Evolutionary conservation across 2,797 vertebrate genomes (phyloP), one percentile per base, ranked within the genome.

Genomic region (Malurus leucopterus): DNA sequence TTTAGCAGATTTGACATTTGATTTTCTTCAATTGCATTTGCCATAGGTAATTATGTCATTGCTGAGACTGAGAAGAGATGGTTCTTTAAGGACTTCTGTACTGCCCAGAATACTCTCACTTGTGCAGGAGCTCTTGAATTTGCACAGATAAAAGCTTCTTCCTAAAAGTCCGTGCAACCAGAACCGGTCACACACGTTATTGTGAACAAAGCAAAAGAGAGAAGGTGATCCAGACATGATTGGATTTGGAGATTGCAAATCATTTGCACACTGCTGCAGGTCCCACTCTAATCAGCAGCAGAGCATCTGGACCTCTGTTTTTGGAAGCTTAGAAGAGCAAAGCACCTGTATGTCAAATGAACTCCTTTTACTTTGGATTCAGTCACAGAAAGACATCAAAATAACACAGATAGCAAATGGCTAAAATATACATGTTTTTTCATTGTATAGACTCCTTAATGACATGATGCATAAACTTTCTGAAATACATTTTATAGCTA

Each of bases 261-360:
- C 12, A 79, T 88, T 87, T 93, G 32, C 43, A 30, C 21, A 3
- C 13, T 6, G 4, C 38, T 73, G 26, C 36, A 36, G 36, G 26
- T 78, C 41, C 53, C 1, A 0, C 26, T 90, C 27, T 73, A 50
- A 85, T 55, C 63, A 81, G 11, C 57, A 87, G 24, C 0, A 1
- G 18, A 74, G 22, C 58, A 82, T 83, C 76, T 72, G 63, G 51
- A 67, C 16, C 18, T 67, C 32, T 75, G 9, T 50, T 59, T 89
- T 65, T n/a, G 12, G 49, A 85, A 34, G 24, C 34, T 93, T 77
- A 78, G 55, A 87, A 75, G 55, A 85, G 20, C 30, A 92, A 85
- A 87, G 27, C 32, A 44, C 32, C 36, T 63, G 12, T 61, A 36
- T 53, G 30, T 53, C 44, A 76, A 89, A 55, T 50, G 8, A 79